Evolutionary conservation across 2,888 invertebrate species (phyloP).

Genomic region (Phasia obesa): DNA sequence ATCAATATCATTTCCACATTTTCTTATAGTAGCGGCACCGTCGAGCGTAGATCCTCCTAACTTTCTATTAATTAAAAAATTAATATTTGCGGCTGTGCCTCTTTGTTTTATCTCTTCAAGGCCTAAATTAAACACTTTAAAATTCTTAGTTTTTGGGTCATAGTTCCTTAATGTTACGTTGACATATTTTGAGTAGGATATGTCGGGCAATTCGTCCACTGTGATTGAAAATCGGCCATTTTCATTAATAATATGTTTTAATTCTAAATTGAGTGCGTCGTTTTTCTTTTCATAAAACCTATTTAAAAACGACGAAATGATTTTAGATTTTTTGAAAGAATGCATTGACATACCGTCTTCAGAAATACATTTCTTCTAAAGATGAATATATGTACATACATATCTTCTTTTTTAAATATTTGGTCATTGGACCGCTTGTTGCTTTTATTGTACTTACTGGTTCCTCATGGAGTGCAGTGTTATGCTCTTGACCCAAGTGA

Average conservation of each 20-base stretch:
- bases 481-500: not conserved
- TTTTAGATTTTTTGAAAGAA: constrained; percentile 8
- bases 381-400: too few species aligned
- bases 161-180: constrained; percentile 4
- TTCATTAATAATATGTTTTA: not conserved
- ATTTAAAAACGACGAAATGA: not conserved
- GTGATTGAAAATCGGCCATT: constrained; percentile 8
- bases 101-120: too few species aligned
- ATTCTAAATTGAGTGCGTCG: not conserved
- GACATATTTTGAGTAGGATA: constrained; percentile 11
- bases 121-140: too few species aligned
- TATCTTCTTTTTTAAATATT: not conserved
- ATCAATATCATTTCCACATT: too few species aligned
- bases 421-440: not conserved
- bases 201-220: constrained; percentile 9
- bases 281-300: constrained; percentile 6
- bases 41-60: too few species aligned
- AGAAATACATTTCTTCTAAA: constrained; percentile 5
- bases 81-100: too few species aligned
- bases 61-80: too few species aligned
- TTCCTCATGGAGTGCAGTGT: not conserved
- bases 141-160: constrained; percentile 1
- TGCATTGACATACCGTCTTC: constrained; percentile 16
- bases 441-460: too few species aligned
- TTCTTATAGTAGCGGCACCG: too few species aligned